Conservation (phyloP, 2,888 invertebrate species). For the Autographa pulchrina region DNA sequence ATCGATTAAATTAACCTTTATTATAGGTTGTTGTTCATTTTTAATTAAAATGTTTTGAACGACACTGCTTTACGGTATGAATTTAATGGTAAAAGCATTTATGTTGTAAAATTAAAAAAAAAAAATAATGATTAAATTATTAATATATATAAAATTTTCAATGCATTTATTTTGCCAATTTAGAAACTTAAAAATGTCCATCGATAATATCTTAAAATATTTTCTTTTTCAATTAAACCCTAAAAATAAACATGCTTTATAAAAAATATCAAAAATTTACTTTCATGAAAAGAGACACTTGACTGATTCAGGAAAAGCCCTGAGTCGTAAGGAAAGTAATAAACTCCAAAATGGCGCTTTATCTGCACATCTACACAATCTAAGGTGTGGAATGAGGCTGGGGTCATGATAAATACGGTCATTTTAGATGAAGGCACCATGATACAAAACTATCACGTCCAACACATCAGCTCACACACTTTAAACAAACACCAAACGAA, state of each 20-base stretch:
- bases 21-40: conserved; percentile 10
- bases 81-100: background rate
- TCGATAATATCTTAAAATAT: too few relatives aligned
- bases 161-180: too few relatives aligned
- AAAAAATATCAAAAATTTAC: too few relatives aligned
- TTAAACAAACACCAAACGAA: conserved; percentile 34
- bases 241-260: too few relatives aligned
- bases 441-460: conserved; percentile 13
- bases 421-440: conserved; percentile 1
- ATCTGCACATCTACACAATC: background rate
- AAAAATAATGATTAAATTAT: too few relatives aligned
- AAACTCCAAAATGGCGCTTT: background rate
- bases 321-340: background rate
- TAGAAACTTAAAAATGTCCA: too few relatives aligned
- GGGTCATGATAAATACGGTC: conserved; percentile 5
- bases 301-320: too few relatives aligned
- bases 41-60: background rate
- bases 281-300: too few relatives aligned
- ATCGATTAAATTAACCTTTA: conserved; percentile 24
- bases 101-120: too few relatives aligned
- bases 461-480: conserved; percentile 3
- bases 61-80: background rate
- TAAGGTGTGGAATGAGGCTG: background rate
- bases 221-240: too few relatives aligned
- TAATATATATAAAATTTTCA: too few relatives aligned